Evolutionary conservation across 2,797 vertebrate species (phyloP), one percentile per base, ranked within the genome.

Genomic region (Miichthys miiuy): DNA sequence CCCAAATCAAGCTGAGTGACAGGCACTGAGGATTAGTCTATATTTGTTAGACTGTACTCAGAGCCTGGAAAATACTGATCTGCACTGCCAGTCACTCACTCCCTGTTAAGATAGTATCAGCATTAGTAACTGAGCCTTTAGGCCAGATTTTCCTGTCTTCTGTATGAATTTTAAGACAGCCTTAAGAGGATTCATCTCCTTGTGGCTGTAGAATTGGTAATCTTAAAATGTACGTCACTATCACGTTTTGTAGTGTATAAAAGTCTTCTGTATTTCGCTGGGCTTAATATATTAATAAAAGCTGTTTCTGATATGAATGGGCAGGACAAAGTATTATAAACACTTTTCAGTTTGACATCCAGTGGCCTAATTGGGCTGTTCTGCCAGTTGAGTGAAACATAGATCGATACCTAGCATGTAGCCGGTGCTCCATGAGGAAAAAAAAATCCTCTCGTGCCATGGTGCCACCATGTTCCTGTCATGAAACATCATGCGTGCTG

Each of bases 41-140:
- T 87, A 87, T 91, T 89, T 89, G 83, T 89, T 80, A 47, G 78
- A 68, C 73, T 81, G 63, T 41, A 72, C 66, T 77, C 72, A 20
- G 63, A 62, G 73, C 67, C 74, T 83, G 80, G 77, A 88, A 91
- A 88, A 80, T 72, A 74, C 84, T 84, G 75, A 81, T 77, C 46
- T 65, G 34, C 69, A 27, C 69, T 63, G 64, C 75, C 67, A 71
- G 54, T 77, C 74, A 54, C 21, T 79, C 57, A 71, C 46, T 54
- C 62, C 62, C 68, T 66, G 60, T 78, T 75, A n/a, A 77, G 72
- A 75, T 79, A 30, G 20, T 68, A 68, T 85, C 77, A 20, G 30
- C 69, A 63, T 85, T 70, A 57, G 70, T 58, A 70, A 75, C 17
- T 56, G 16, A 25, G 57, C 52, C 68, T 74, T 21, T 16, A 68